Base-by-base conservation (phyloP, 2,888 invertebrate genomes). In the Aromia moschata region DNA sequence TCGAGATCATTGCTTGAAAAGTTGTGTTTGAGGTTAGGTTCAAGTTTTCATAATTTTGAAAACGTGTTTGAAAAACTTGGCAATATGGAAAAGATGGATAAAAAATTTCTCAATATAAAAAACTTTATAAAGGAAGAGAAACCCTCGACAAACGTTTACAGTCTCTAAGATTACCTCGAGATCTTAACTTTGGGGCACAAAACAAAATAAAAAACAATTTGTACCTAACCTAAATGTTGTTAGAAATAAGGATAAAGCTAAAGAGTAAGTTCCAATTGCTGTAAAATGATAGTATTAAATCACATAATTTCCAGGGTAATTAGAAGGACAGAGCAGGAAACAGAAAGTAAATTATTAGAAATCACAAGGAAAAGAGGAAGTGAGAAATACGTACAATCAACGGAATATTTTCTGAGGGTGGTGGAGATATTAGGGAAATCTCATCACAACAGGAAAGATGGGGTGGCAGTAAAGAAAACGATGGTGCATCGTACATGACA, bases 351-450 rank as follows among this genome's bases (percentile, higher is more conserved):
- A 18, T 17, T 12, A 57, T 66, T 33, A 47, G 67, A 65, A 18
- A 63, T 56, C 41, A 36, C 33, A 25, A 56, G 37, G 18, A 54
- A 30, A 63, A 60, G 37, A 60, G 54, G 52, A n/a, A n/a, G n/a
- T n/a, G n/a, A n/a, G n/a, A n/a, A n/a, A n/a, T n/a, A n/a, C n/a
- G n/a, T n/a, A n/a, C n/a, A n/a, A n/a, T n/a, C n/a, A n/a, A n/a
- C 53, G 76, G 80, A 37, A 70, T 79, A 45, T 80, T 80, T 64
- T 79, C 80, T 5, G 75, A 78, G 65, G 80, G 79, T 20, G 65
- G 74, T 44, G 57, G 38, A 53, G 68, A 57, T 44, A 18, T 18
- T 61, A 69, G 45, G 36, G 58, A 30, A 64, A n/a, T n/a, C n/a
- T n/a, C n/a, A n/a, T n/a, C n/a, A n/a, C n/a, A n/a, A n/a, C n/a